These are phyloP conservation scores for Fratercula arctica DNA, from an alignment of 2,797 vertebrate species.

Conservation along the genomic window DNA sequence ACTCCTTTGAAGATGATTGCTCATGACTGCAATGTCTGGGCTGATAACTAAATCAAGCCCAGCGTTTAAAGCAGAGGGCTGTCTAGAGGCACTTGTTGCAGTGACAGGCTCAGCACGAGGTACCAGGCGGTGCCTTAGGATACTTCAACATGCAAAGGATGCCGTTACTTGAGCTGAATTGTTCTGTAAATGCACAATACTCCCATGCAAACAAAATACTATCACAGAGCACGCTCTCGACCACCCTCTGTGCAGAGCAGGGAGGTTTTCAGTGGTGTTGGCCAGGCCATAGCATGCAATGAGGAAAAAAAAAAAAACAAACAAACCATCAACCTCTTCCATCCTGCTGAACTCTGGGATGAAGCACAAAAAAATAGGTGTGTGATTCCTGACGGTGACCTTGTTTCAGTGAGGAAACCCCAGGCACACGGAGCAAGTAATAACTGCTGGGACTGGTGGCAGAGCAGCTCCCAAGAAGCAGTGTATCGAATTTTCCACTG, in stretches of 20 bases:
- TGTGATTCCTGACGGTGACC: background rate
- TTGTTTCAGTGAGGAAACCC: background rate
- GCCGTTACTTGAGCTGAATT: background rate
- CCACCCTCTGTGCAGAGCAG: background rate
- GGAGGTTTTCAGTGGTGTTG: background rate
- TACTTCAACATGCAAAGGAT: background rate
- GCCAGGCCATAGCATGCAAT: background rate
- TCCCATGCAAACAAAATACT: background rate
- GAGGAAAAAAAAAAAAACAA: too few species aligned
- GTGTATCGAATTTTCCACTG: fast-evolving
- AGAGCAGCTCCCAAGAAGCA: background rate
- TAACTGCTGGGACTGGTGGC: background rate
- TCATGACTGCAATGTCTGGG: background rate
- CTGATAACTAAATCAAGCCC: conserved; percentile 28
- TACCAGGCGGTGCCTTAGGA: background rate
- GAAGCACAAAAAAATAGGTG: background rate
- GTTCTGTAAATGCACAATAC: background rate
- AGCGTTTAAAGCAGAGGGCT: background rate
- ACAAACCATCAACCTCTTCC: background rate
- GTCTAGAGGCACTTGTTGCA: conserved; percentile 24
- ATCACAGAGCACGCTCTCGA: fast-evolving
- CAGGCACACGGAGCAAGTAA: background rate
- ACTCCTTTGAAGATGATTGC: conserved; percentile 27
- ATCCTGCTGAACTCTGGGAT: background rate
- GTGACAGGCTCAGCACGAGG: background rate